A percentile compares a stretch with the other conserved stretches of the same genome.
These are phyloP conservation scores for Drosophila parvula DNA, from an alignment of 1,140 invertebrate species.

Conservation along the genomic window DNA sequence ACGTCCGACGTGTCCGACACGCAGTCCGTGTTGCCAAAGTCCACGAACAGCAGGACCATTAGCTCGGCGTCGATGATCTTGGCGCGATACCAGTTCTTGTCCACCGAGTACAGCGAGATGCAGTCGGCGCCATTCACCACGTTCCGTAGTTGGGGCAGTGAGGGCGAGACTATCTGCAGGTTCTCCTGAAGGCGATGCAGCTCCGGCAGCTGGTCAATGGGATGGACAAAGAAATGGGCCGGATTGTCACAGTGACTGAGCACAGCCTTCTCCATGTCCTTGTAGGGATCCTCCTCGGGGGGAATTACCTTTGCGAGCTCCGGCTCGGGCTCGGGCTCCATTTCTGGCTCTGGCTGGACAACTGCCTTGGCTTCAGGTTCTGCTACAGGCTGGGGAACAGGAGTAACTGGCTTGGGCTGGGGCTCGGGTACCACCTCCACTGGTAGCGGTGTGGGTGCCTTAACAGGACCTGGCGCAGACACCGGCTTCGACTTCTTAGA, in stretches of 20 bases:
- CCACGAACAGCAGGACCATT: constrained; percentile 91
- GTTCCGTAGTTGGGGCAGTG: constrained; percentile 85
- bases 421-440: not conserved
- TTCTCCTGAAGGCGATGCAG: constrained; percentile 86
- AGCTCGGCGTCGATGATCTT: constrained; percentile 90
- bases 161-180: constrained; percentile 85
- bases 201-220: constrained; percentile 84
- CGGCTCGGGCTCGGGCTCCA: not conserved
- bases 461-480: not conserved
- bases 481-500: constrained; percentile 12
- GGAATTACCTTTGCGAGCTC: constrained; percentile 6
- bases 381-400: not conserved
- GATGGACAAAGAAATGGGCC: constrained; percentile 88
- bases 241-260: constrained; percentile 88
- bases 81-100: constrained; percentile 92
- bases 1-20: constrained; percentile 86
- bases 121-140: constrained; percentile 88
- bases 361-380: not conserved
- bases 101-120: constrained; percentile 89
- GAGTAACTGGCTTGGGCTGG: constrained; percentile 5
- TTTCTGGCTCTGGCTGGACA: not conserved
- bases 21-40: constrained; percentile 92
- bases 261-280: constrained; percentile 84
- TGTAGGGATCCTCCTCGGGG: constrained; percentile 66
- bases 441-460: constrained; percentile 22